A percentile compares a stretch with the other conserved stretches of the same genome.
These are phyloP conservation scores for Ectobius pallidus DNA, from an alignment of 2,888 invertebrate species.

Conservation along the genomic window DNA sequence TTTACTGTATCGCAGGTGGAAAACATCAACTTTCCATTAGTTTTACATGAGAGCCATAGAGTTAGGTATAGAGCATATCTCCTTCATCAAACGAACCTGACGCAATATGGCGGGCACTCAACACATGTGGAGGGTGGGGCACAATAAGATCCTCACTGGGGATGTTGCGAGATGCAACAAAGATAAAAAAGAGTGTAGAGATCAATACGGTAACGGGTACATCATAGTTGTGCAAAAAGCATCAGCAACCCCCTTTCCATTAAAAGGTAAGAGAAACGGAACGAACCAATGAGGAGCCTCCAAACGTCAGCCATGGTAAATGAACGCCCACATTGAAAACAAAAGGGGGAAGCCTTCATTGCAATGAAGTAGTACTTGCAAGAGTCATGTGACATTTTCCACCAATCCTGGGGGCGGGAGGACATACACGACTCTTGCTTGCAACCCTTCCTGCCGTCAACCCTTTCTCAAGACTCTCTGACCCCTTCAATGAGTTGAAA, in stretches of 20 bases:
- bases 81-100: no score
- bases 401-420: conserved; percentile 50
- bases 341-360: conserved; percentile 41
- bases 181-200: not conserved
- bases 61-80: no score
- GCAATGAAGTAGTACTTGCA: conserved; percentile 42
- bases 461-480: conserved; percentile 35
- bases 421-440: conserved; percentile 28
- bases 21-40: no score
- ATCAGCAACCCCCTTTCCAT: conserved; percentile 36
- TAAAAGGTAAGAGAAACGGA: conserved; percentile 22
- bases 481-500: conserved; percentile 39
- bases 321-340: conserved; percentile 35
- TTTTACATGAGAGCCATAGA: no score
- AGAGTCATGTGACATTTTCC: conserved; percentile 48
- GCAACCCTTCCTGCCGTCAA: conserved; percentile 20
- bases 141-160: not conserved
- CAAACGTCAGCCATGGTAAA: conserved; percentile 36
- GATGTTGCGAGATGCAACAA: not conserved
- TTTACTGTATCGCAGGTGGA: no score
- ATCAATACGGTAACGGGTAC: conserved; percentile 20
- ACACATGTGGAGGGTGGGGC: not conserved
- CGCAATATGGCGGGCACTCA: not conserved
- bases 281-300: conserved; percentile 40
- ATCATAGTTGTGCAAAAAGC: conserved; percentile 31